phyloP scores from a whole-genome alignment of 2,797 vertebrate genomes.

The Enteromius treurensis region DNA sequence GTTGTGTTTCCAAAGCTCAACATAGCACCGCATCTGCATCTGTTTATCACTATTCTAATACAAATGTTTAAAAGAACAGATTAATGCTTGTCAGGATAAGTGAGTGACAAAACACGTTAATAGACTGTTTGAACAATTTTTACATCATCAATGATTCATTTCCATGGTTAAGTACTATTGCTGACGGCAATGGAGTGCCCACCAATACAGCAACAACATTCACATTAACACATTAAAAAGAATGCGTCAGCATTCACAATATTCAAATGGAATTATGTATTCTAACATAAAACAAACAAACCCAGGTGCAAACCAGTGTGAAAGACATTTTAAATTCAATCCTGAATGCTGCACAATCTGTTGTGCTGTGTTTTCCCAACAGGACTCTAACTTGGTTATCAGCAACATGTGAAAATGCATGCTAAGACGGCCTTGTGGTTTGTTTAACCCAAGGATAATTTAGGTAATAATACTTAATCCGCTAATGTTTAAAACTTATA shows the following conservation, averaged over 20 bases:
- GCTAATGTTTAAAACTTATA: slow-evolving; percentile 2
- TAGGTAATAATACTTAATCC: neutral
- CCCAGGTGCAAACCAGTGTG: neutral
- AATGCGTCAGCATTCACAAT: neutral
- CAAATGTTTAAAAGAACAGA: neutral
- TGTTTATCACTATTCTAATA: neutral
- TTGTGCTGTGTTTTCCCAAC: neutral
- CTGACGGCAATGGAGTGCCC: neutral
- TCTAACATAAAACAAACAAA: neutral
- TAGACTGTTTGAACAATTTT: neutral
- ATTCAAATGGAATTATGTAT: neutral
- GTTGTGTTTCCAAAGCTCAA: neutral
- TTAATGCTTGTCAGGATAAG: neutral
- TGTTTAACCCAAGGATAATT: neutral
- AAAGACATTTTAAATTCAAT: neutral
- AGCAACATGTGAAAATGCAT: neutral
- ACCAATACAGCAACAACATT: neutral
- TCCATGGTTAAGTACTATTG: neutral
- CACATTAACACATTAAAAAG: neutral
- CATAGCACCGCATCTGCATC: neutral
- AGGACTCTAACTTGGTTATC: neutral
- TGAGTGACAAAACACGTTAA: neutral
- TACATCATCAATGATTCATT: neutral
- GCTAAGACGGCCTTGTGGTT: neutral
- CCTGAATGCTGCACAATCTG: neutral